Base-by-base conservation (phyloP, 2,888 invertebrate genomes). In the Stegophylla sp. region DNA sequence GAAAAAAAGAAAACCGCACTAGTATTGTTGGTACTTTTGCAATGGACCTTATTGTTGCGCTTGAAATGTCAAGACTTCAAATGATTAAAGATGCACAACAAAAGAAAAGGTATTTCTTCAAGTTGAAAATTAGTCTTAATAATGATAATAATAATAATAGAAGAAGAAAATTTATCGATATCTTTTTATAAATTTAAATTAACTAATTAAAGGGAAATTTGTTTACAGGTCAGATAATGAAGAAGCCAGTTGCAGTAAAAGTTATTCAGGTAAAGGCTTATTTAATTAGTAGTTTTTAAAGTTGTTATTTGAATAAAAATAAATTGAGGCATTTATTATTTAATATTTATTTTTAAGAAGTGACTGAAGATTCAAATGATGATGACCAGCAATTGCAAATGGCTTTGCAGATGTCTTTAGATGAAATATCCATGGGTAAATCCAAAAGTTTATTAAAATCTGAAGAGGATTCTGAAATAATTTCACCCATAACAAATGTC, bases 11-110 rank as follows among this genome's bases (percentile, higher is more conserved):
- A 63, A 79, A 79, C 51, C 79, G 79, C 15, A 79, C 79, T 3
- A 79, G 79, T 79, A 79, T 79, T 51, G 79, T 79, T 7, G 79
- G 79, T 51, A 79, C 69, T 34, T 79, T 79, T 79, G 79, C 79
- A 23, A 89, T 91, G 88, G 91, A 91, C 84, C 86, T 91, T 66
- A 88, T 91, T 83, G 89, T 91, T 83, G 91, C 91, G 0, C 85
- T 91, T 82, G 91, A 91, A 86, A 91, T 91, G 91, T 91, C 91
- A 1, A 87, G 91, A 20, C 87, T 91, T 63, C 91, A 91, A 86
- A 90, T 90, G 88, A 88, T 91, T 67, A 89, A 90, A 85, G 91
- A 91, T 84, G 86, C 88, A 83, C 87, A 89, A 85, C 88, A 88
- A 83, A 87, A 88, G 85, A 87, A 87, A 86, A 82, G 86, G 86